Evolutionary conservation across 2,113 vertebrate species (phyloP), one percentile per base, ranked within the genome.

Genomic region (Otus sunia): DNA sequence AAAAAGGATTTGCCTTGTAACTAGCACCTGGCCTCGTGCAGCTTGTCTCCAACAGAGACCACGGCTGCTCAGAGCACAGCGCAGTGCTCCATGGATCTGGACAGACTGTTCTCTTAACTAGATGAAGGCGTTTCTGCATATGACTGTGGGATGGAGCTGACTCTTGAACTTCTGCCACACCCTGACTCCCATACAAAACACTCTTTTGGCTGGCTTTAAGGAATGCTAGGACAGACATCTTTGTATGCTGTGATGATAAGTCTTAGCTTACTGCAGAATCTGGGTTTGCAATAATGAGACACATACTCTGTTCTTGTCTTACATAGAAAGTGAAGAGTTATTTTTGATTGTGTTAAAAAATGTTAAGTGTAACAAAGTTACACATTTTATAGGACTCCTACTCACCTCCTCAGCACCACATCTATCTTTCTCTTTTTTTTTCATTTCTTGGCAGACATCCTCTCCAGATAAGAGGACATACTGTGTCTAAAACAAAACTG

Each of bases 381-480:
- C 67, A 77, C 0, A 26, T 83, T 96, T 91, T 55, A 69, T 45
- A 94, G 77, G 71, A 95, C 95, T 94, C 96, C 96, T 78, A 97
- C 94, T 97, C 91, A 91, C 82, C 92, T 96, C 95, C 96, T 95
- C 80, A 92, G 74, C 84, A 86, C 75, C 78, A 68, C 77, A 56
- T 77, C 85, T 26, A 76, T 90, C 82, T 45, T 86, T 78, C 92
- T 76, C 72, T 96, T 93, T 64, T 91, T 64, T 91, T 69, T 96
- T 77, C 53, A 66, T 74, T 92, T 49, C 62, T 94, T 95, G 95
- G 95, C 82, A 96, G 86, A 93, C 30, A 71, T 63, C 55, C 59
- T 80, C 52, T 89, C 39, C 86, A 95, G 83, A 55, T 79, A 94
- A 95, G 80, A 66, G 84, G 91, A 92, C 71, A 62, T 75, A 73